Conservation (phyloP, 1,140 invertebrate genomes). For the Bombus cullumanus region DNA sequence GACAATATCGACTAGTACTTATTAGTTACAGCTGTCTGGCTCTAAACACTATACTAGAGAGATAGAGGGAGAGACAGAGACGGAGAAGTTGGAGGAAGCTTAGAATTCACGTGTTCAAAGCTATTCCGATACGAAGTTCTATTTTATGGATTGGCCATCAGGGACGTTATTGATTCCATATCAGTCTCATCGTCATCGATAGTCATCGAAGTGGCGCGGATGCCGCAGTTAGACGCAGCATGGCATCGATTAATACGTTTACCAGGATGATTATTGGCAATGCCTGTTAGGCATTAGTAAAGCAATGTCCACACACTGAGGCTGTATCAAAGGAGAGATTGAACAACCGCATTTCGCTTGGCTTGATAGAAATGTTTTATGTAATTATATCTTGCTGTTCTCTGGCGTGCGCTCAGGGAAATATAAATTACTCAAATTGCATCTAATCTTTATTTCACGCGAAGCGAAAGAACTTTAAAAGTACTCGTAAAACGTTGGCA, state of each 20-base stretch:
- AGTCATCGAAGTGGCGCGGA: conserved; percentile 1
- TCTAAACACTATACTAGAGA: neutral
- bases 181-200: neutral
- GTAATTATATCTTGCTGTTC: neutral
- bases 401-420: too few species aligned
- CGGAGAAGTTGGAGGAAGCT: neutral
- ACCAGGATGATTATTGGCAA: conserved; percentile 30
- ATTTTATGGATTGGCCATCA: neutral
- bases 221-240: conserved; percentile 16
- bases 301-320: conserved; percentile 11
- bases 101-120: neutral
- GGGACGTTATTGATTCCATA: neutral
- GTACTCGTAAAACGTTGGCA: too few species aligned
- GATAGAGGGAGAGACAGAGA: neutral
- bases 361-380: conserved; percentile 32
- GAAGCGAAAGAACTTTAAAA: neutral
- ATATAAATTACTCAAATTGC: neutral
- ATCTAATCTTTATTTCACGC: neutral
- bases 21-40: neutral
- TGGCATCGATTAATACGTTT: conserved; percentile 48
- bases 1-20: neutral
- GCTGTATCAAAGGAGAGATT: conserved; percentile 43
- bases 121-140: too few species aligned
- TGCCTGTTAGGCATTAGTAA: conserved; percentile 42
- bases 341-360: neutral